These are phyloP conservation scores for Pocillopora meandrina DNA, from an alignment of 92 coral and sea anemone genomes.

Conservation along the genomic window DNA sequence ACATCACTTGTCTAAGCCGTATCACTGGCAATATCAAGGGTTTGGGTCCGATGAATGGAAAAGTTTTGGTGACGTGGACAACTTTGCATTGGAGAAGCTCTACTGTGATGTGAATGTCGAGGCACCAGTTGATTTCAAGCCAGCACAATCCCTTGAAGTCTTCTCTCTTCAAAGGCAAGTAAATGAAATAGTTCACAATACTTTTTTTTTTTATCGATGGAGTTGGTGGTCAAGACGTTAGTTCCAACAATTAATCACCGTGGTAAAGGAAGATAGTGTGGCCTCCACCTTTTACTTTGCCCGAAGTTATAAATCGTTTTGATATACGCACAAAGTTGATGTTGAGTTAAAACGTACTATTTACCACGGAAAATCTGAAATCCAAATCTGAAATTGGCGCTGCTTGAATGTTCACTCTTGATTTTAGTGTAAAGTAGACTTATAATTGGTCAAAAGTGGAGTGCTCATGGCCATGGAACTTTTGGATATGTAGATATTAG, in stretches of 20 bases:
- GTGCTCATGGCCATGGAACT: too few species aligned
- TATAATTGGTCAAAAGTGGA: too few species aligned
- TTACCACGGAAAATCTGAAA: too few species aligned
- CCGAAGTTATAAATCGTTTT: too few species aligned
- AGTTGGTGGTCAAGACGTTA: not conserved
- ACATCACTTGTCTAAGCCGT: constrained; percentile 73
- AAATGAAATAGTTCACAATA: not conserved
- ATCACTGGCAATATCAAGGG: constrained; percentile 74
- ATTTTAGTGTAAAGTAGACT: too few species aligned
- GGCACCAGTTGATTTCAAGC: constrained; percentile 1
- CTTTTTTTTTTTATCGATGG: not conserved
- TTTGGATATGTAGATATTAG: too few species aligned
- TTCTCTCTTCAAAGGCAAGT: constrained; percentile 12
- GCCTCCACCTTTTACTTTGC: too few species aligned
- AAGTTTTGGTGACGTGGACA: constrained; percentile 50
- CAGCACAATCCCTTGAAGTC: not conserved
- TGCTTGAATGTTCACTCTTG: too few species aligned
- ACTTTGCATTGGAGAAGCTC: constrained; percentile 62
- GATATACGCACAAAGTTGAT: too few species aligned
- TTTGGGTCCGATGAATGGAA: constrained; percentile 44
- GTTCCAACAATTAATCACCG: not conserved
- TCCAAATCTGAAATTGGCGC: too few species aligned
- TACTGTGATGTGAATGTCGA: constrained; percentile 62
- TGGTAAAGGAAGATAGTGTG: too few species aligned
- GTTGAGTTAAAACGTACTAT: too few species aligned